Conservation (phyloP, 2,888 invertebrate genomes). For the Mesorhabditis spiculigera region DNA sequence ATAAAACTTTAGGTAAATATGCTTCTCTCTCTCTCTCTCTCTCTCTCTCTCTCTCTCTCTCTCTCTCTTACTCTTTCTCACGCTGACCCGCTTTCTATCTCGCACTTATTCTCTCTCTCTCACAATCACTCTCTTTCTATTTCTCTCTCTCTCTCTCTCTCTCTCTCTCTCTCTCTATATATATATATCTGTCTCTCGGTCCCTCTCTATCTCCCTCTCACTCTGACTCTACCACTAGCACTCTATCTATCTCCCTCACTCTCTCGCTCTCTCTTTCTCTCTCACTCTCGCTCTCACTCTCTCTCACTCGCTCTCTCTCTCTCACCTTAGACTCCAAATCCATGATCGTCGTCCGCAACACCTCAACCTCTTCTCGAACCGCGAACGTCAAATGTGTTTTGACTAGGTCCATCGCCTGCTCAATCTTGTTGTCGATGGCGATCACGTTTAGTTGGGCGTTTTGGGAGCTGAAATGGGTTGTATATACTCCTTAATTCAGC, state of each 20-base stretch:
- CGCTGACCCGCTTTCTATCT: neutral
- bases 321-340: conserved; percentile 81
- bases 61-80: too few relatives aligned
- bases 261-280: too few relatives aligned
- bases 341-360: conserved; percentile 83
- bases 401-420: conserved; percentile 73
- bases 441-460: conserved; percentile 54
- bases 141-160: neutral
- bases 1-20: too few relatives aligned
- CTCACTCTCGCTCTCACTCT: too few relatives aligned
- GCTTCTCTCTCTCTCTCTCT: neutral
- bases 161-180: conserved; percentile 2
- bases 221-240: neutral
- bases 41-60: neutral
- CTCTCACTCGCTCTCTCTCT: too few relatives aligned
- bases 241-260: too few relatives aligned
- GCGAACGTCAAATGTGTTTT: conserved; percentile 93
- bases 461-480: neutral
- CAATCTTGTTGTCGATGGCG: conserved; percentile 63
- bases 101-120: too few relatives aligned
- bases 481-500: neutral
- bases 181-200: neutral
- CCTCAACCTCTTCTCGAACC: conserved; percentile 89
- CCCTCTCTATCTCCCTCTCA: too few relatives aligned
- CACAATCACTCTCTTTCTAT: neutral